Base-by-base conservation (phyloP, 2,797 vertebrate species). In the Lindbergichthys nudifrons region DNA sequence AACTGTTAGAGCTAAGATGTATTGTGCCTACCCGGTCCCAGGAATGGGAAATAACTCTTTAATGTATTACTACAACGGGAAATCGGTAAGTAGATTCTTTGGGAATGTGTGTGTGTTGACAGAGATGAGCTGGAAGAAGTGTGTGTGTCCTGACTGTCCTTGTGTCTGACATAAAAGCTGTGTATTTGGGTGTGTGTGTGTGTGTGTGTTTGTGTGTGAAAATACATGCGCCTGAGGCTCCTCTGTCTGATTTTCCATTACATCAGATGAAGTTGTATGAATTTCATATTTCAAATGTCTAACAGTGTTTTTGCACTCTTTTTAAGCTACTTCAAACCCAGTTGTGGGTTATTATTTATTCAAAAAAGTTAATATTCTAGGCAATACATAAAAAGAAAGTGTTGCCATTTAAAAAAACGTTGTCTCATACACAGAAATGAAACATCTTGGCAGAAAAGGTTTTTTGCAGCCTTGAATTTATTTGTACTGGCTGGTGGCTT, bases 21-120 rank as follows among this genome's bases (percentile, higher is more conserved):
- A 99, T 94, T 99, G 98, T 90, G 97, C 98, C 54, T 98, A 98
- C 92, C 96, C 98, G 72, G 97, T 98, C 87, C 96, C 98, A 92
- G 97, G 98, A 94, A 96, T 97, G 97, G 96, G 96, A 93, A 97
- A 94, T 94, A 98, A 94, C 96, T 97, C 97, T 88, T 95, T 98
- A 94, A 97, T 99, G 97, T 99, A 98, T 95, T 98, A 98, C 95
- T 99, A 97, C 96, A 99, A 97, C 90, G 97, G 98, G 64, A 98
- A 99, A 95, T 98, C 96, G 96, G 98, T 99, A 95, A 98, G 96
- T 95, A 83, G 60, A 79, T 80, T 88, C 80, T 92, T 88, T 89
- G 71, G 77, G 82, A 89, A 77, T 87, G 75, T 81, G 66, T 83
- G 70, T 83, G 77, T 85, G 73, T 76, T 18, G 54, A 66, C 52